These are phyloP conservation scores for Oreortyx pictus DNA, from an alignment of 2,797 vertebrate species.

Conservation along the genomic window DNA sequence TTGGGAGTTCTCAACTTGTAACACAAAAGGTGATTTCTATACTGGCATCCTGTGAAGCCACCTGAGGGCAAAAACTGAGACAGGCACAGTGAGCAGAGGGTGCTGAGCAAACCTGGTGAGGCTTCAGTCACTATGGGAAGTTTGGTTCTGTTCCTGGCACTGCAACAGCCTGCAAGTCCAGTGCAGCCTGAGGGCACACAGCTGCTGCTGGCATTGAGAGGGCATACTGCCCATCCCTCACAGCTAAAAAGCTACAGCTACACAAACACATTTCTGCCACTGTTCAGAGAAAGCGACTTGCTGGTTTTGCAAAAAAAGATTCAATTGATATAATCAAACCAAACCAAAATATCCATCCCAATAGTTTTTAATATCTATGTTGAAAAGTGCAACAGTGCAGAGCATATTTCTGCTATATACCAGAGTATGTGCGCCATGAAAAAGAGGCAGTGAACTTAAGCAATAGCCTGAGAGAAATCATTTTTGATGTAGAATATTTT, in stretches of 20 bases:
- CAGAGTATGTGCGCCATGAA: fast-evolving
- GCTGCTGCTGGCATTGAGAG: not conserved
- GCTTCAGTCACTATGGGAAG: not conserved
- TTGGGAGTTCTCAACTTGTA: not conserved
- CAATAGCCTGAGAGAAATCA: not conserved
- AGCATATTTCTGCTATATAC: fast-evolving
- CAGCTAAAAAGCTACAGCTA: not conserved
- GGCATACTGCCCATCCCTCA: not conserved
- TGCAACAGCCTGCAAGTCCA: fast-evolving
- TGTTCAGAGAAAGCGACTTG: not conserved
- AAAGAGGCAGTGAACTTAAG: not conserved
- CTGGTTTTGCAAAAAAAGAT: fast-evolving
- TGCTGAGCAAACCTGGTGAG: not conserved
- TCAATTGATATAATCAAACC: not conserved
- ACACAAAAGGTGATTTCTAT: not conserved
- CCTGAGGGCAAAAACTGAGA: not conserved
- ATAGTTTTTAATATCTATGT: not conserved
- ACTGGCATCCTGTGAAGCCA: not conserved
- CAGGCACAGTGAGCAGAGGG: not conserved
- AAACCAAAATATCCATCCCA: not conserved
- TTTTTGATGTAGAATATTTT: not conserved
- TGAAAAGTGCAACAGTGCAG: not conserved
- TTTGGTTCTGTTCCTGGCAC: not conserved
- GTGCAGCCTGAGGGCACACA: not conserved
- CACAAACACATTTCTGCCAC: not conserved